A percentile compares a stretch with the other conserved stretches of the same genome.
Conservation (phyloP, 1,140 invertebrate species). For the Cherax quadricarinatus region DNA sequence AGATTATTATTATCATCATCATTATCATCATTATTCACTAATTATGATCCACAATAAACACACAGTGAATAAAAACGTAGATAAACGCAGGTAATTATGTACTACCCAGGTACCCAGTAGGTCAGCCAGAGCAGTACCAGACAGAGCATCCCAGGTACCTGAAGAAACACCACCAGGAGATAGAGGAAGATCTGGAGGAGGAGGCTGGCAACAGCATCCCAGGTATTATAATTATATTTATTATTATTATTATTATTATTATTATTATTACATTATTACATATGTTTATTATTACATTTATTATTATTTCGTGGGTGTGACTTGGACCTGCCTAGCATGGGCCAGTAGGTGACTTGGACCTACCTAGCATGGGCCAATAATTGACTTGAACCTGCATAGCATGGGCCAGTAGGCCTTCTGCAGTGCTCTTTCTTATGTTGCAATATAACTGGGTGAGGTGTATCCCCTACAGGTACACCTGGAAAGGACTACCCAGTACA, state of each 20-base stretch:
- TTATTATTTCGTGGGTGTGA: not conserved
- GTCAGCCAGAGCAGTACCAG: constrained; percentile 32
- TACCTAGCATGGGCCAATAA: too few species aligned
- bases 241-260: not conserved
- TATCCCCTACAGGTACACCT: constrained; percentile 40
- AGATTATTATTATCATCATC: too few species aligned
- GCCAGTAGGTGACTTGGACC: too few species aligned
- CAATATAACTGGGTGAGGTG: too few species aligned
- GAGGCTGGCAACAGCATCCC: constrained; percentile 37
- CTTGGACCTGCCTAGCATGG: too few species aligned
- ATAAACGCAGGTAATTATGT: not conserved
- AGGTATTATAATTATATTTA: not conserved
- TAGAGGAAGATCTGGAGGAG: constrained; percentile 21
- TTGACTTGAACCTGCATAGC: too few species aligned
- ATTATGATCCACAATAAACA: not conserved
- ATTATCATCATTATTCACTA: not conserved
- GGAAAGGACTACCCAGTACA: constrained; percentile 83
- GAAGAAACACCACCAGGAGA: constrained; percentile 31
- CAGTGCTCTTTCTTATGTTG: not conserved
- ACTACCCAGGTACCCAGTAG: constrained; percentile 33
- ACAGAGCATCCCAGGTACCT: constrained; percentile 43
- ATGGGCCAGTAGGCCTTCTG: not conserved
- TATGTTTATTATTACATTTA: not conserved
- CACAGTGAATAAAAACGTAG: not conserved
- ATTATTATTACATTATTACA: not conserved